Conservation (phyloP, 2,797 vertebrate genomes). For the Lepus townsendii region DNA sequence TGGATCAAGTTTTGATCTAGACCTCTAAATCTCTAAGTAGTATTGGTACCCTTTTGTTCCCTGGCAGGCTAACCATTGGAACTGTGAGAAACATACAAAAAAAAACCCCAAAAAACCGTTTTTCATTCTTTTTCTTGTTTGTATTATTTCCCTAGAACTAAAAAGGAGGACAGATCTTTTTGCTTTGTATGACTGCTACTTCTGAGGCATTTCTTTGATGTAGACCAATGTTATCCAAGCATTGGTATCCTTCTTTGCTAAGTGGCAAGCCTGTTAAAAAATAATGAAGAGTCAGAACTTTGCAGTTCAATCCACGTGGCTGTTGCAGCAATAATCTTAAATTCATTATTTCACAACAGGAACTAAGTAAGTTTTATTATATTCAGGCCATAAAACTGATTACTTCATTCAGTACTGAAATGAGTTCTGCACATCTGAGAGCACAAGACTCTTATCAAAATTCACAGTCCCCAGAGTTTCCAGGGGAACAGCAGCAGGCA, state of each 20-base stretch:
- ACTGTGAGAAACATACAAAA: background rate
- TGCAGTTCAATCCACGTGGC: background rate
- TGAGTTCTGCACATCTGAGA: slow-evolving; percentile 20
- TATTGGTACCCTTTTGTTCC: background rate
- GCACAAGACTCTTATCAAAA: slow-evolving; percentile 37
- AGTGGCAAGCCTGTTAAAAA: background rate
- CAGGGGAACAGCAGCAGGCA: background rate
- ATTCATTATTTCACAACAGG: slow-evolving; percentile 67
- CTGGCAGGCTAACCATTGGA: slow-evolving; percentile 17
- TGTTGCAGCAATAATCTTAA: slow-evolving; percentile 45
- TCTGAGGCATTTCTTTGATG: background rate
- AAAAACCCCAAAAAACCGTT: background rate
- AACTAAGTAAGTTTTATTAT: slow-evolving; percentile 60
- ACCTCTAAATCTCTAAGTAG: background rate
- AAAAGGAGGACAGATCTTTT: background rate
- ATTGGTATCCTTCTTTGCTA: background rate
- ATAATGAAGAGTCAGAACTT: slow-evolving; percentile 35
- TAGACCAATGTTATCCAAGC: background rate
- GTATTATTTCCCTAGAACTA: slow-evolving; percentile 25
- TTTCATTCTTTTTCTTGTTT: background rate
- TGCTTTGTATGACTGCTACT: background rate
- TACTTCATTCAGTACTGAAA: slow-evolving; percentile 57
- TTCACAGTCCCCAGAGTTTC: background rate
- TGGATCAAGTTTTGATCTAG: background rate
- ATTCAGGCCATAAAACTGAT: slow-evolving; percentile 69